Evolutionary conservation across 1,140 invertebrate genomes (phyloP), one percentile per base, ranked within the genome.

Genomic region (Drosophila pandora): DNA sequence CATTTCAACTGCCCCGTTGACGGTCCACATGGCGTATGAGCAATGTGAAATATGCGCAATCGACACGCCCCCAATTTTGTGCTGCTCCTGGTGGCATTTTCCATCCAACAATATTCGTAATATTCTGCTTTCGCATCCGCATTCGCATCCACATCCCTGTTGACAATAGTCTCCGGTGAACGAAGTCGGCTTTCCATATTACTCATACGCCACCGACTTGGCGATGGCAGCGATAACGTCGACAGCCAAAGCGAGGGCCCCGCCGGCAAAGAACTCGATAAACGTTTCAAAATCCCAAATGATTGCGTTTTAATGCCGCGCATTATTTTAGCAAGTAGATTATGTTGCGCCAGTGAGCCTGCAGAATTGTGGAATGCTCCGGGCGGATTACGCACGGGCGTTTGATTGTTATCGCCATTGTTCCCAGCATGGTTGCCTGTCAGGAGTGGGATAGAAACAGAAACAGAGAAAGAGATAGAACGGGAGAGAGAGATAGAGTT

Each of bases 301-400:
- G 90, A 91, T 91, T 91, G 90, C 90, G 90, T 91, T 91, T 91
- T 91, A 91, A 91, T 91, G 90, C 90, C 82, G 73, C 84, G 90
- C 80, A 90, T 90, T 90, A 91, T 90, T 76, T 88, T 76, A 76
- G 76, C 90, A 80, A 91, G 85, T 91, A 90, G 90, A 91, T 91
- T 91, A 90, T 90, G 77, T 76, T 90, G 85, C 76, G 85, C 87
- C 87, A 91, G 80, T 87, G 90, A 79, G 80, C 77, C 79, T 77
- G 90, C 90, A 70, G 82, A 87, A 88, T 91, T 91, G 87, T 91
- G 91, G 82, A 91, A 91, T 90, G 91, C 91, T 82, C 90, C 91
- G 56, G 91, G 91, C 74, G 91, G 90, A 91, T 91, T 91, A 88
- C 91, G 91, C 77, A 91, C 81, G 67, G 90, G 90, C 77, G 91